phyloP scores from a whole-genome alignment of 2,797 vertebrate species.

The Lemur catta region DNA sequence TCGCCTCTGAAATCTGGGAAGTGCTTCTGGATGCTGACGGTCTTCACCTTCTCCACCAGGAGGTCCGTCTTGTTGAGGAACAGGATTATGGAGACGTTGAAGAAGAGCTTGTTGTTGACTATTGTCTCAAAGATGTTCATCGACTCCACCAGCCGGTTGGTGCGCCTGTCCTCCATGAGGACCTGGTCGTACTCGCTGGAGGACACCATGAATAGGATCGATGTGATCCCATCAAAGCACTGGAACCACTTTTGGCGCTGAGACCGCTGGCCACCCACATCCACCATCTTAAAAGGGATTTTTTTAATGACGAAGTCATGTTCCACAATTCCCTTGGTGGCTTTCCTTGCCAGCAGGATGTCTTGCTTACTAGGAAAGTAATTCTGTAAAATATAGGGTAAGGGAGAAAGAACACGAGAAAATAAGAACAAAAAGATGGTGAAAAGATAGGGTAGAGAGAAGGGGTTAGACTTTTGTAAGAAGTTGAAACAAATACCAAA shows the following conservation, averaged over 20 bases:
- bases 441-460: neutral
- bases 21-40: slow-evolving; percentile 93
- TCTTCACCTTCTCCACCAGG: slow-evolving; percentile 94
- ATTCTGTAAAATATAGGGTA: slow-evolving; percentile 84
- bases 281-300: slow-evolving; percentile 99
- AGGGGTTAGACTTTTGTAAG: neutral
- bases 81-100: slow-evolving; percentile 97
- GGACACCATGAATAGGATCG: slow-evolving; percentile 97
- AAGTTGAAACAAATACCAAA: neutral
- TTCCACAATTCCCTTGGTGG: slow-evolving; percentile 97
- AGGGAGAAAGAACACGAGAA: neutral
- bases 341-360: slow-evolving; percentile 95
- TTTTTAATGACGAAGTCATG: slow-evolving; percentile 98
- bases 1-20: slow-evolving; percentile 95
- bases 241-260: slow-evolving; percentile 99
- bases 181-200: slow-evolving; percentile 97
- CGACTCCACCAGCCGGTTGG: slow-evolving; percentile 95
- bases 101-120: slow-evolving; percentile 98
- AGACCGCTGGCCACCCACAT: slow-evolving; percentile 96
- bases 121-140: slow-evolving; percentile 99
- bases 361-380: slow-evolving; percentile 96
- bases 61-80: slow-evolving; percentile 99
- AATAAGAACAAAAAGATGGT: neutral
- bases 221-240: slow-evolving; percentile 98
- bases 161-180: slow-evolving; percentile 96